Conservation (phyloP, 2,888 invertebrate genomes). For the Drosophila tanythrix region DNA sequence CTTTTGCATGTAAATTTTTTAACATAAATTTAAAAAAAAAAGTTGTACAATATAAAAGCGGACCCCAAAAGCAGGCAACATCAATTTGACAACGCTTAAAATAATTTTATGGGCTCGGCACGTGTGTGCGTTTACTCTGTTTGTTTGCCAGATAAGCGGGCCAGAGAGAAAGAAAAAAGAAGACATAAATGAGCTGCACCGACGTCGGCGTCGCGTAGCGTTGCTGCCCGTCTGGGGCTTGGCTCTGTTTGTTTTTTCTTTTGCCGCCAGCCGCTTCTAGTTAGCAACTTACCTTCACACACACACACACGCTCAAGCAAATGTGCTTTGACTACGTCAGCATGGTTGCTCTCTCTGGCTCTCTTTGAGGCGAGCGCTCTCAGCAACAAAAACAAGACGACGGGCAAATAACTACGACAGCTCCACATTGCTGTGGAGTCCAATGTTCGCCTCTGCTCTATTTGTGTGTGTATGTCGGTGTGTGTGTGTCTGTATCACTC, state of each 20-base stretch:
- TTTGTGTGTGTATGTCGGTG: slow-evolving; percentile 10
- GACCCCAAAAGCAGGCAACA: slow-evolving; percentile 60
- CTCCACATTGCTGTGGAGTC: slow-evolving; percentile 63
- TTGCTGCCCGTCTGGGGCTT: slow-evolving; percentile 58
- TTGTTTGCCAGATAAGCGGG: slow-evolving; percentile 52
- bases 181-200: slow-evolving; percentile 53
- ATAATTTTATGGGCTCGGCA: slow-evolving; percentile 76
- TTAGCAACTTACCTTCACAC: slow-evolving; percentile 68
- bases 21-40: slow-evolving; percentile 16
- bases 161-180: slow-evolving; percentile 39
- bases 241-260: slow-evolving; percentile 53
- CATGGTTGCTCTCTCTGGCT: slow-evolving; percentile 30
- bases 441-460: slow-evolving; percentile 63
- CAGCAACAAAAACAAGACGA: slow-evolving; percentile 35
- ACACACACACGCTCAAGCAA: slow-evolving; percentile 47
- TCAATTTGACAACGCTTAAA: slow-evolving; percentile 35
- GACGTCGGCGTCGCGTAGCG: slow-evolving; percentile 1
- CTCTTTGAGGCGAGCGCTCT: slow-evolving; percentile 31
- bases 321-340: slow-evolving; percentile 51
- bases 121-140: slow-evolving; percentile 37
- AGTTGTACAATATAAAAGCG: slow-evolving; percentile 5
- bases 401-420: slow-evolving; percentile 49
- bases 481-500: slow-evolving; percentile 66
- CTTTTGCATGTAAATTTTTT: slow-evolving; percentile 35
- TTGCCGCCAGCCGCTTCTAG: slow-evolving; percentile 46